Percentiles rank a stretch among this genome's conserved stretches.
phyloP scores from a whole-genome alignment of 1,140 invertebrate genomes.

The Eriocheir sinensis region DNA sequence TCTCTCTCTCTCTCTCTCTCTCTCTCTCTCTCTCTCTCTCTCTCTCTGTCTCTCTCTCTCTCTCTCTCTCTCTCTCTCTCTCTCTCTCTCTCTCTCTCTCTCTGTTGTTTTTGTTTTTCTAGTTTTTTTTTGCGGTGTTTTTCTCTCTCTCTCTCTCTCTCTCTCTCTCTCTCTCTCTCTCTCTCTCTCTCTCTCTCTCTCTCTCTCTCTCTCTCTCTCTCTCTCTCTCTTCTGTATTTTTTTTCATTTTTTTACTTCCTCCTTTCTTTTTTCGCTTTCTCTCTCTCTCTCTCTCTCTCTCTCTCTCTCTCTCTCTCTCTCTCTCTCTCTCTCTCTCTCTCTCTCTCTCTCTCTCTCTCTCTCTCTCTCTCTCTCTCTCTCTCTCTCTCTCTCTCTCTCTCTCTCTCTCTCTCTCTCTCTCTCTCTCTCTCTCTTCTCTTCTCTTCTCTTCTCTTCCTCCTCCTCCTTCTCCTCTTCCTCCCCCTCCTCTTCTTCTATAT shows the following conservation, averaged over 20 bases:
- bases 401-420: too few species aligned
- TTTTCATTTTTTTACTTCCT: neutral
- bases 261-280: neutral
- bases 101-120: neutral
- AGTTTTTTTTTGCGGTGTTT: neutral
- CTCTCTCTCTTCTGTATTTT: neutral
- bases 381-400: neutral
- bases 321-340: too few species aligned
- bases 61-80: too few species aligned
- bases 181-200: neutral
- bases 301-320: too few species aligned
- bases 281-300: too few species aligned
- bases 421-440: too few species aligned
- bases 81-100: too few species aligned
- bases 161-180: neutral
- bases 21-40: too few species aligned
- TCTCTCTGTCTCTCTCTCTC: too few species aligned
- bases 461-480: neutral
- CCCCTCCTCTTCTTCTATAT: neutral
- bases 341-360: too few species aligned
- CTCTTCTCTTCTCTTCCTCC: neutral
- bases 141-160: neutral
- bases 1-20: too few species aligned
- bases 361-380: too few species aligned
- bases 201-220: constrained; percentile 28